Evolutionary conservation across 2,888 invertebrate genomes (phyloP).

Genomic region (Itoplectis maculator): DNA sequence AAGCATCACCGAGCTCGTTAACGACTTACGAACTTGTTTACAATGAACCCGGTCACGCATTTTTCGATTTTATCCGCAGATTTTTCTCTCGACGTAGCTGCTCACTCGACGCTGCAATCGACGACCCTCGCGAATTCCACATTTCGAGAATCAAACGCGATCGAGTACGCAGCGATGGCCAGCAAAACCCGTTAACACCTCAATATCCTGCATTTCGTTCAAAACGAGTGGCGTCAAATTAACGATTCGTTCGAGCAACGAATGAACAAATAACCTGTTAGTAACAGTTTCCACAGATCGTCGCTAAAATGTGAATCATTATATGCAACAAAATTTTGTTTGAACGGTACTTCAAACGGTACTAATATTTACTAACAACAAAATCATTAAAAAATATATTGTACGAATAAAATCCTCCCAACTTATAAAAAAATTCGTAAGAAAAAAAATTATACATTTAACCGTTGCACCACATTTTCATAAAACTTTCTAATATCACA

Average conservation of each 20-base stretch:
- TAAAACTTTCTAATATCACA: background rate
- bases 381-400: too few species aligned
- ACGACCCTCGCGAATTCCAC: background rate
- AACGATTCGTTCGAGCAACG: background rate
- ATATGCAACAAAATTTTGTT: background rate
- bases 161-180: background rate
- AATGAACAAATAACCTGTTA: background rate
- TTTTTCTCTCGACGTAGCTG: background rate
- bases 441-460: too few species aligned
- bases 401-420: too few species aligned
- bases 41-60: background rate
- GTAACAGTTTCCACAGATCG: background rate
- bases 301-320: background rate
- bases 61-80: background rate
- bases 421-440: too few species aligned
- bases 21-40: slow-evolving; percentile 17
- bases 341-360: too few species aligned
- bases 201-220: background rate
- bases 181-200: background rate
- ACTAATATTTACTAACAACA: too few species aligned
- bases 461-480: background rate
- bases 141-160: background rate
- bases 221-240: background rate
- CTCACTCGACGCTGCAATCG: background rate
- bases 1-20: slow-evolving; percentile 32